Evolutionary conservation across 2,888 invertebrate genomes (phyloP).

Genomic region (Mechanitis mazaeus): DNA sequence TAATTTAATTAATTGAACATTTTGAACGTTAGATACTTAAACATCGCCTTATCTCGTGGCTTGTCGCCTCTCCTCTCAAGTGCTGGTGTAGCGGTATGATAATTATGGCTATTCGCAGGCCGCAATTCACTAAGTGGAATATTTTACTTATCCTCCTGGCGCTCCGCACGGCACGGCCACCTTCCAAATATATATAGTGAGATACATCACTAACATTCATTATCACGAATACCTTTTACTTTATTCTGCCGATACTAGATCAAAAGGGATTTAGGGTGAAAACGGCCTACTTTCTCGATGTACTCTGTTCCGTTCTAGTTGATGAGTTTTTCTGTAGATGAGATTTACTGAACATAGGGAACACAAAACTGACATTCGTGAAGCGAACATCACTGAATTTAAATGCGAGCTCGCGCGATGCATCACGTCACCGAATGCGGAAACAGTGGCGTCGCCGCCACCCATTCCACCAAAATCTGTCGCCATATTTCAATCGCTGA

Average conservation of each 20-base stretch:
- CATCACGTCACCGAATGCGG: conserved; percentile 60
- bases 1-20: conserved; percentile 3
- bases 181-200: conserved; percentile 54
- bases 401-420: conserved; percentile 49
- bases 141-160: conserved; percentile 65
- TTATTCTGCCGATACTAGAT: conserved; percentile 30
- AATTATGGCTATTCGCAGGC: conserved; percentile 53
- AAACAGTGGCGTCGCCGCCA: conserved; percentile 80
- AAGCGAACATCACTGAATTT: conserved; percentile 43
- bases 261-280: conserved; percentile 26
- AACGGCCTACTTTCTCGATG: conserved; percentile 34
- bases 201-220: conserved; percentile 61
- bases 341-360: conserved; percentile 33
- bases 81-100: conserved; percentile 47
- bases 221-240: conserved; percentile 29
- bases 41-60: background rate
- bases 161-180: conserved; percentile 58
- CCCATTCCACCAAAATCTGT: conserved; percentile 45
- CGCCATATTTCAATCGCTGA: conserved; percentile 71
- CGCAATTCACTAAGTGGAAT: conserved; percentile 67
- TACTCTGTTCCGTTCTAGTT: conserved; percentile 33
- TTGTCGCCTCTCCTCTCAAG: conserved; percentile 3
- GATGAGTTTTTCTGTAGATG: conserved; percentile 38
- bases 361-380: conserved; percentile 39
- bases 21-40: background rate